Conservation (phyloP, 2,888 invertebrate species). For the Rhingia campestris region DNA sequence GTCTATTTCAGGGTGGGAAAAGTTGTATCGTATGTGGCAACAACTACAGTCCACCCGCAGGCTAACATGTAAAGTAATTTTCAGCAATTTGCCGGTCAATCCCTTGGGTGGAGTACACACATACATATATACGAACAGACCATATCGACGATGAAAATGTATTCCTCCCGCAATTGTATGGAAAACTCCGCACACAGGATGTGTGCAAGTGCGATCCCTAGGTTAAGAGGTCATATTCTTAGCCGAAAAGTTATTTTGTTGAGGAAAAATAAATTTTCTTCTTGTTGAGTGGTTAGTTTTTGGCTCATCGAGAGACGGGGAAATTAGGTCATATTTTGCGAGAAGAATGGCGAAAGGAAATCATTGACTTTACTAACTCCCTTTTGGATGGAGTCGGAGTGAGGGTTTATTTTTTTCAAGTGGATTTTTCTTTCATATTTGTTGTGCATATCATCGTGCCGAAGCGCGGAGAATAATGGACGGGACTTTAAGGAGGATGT, state of each 20-base stretch:
- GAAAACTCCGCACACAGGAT: constrained; percentile 15
- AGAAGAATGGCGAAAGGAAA: constrained; percentile 43
- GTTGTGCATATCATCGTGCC: neutral
- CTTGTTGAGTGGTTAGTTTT: constrained; percentile 40
- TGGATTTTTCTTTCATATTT: neutral
- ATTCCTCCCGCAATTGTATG: neutral
- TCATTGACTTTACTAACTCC: constrained; percentile 44
- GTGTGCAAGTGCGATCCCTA: constrained; percentile 61
- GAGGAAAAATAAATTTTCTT: constrained; percentile 40
- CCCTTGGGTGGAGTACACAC: constrained; percentile 59
- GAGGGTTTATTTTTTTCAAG: constrained; percentile 18
- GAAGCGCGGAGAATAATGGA: neutral
- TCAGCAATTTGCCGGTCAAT: constrained; percentile 74
- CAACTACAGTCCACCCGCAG: constrained; percentile 3
- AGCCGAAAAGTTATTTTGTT: constrained; percentile 67
- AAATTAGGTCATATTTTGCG: constrained; percentile 67
- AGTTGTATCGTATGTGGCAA: constrained; percentile 8
- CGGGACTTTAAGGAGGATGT: neutral
- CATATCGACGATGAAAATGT: constrained; percentile 35
- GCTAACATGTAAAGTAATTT: constrained; percentile 74
- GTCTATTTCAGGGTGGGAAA: neutral
- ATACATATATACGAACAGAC: constrained; percentile 24
- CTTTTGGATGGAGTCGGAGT: neutral
- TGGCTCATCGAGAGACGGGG: constrained; percentile 3
- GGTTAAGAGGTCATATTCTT: constrained; percentile 72